A percentile compares a stretch with the other conserved stretches of the same genome.
Conservation (phyloP, 2,113 vertebrate genomes). For the Passer domesticus region DNA sequence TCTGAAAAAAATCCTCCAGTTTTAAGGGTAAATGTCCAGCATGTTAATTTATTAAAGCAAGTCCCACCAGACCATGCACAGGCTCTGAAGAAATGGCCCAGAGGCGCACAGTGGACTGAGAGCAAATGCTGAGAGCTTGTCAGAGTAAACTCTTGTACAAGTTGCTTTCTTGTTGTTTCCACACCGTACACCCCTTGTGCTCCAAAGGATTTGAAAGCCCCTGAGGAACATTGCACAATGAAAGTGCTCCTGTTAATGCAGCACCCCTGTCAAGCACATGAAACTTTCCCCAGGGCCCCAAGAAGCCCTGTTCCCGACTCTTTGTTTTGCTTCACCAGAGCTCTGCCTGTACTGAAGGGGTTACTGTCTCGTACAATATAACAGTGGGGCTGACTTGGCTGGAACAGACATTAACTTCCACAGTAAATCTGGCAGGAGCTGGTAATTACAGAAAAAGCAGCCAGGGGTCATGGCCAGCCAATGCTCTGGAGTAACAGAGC, state of each 20-base stretch:
- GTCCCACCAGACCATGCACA: not conserved
- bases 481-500: slow-evolving; percentile 72
- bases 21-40: not conserved
- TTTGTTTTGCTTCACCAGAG: slow-evolving; percentile 37
- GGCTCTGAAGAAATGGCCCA: not conserved
- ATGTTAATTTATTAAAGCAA: slow-evolving; percentile 1
- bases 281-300: not conserved
- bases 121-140: not conserved
- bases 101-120: not conserved
- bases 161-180: not conserved
- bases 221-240: not conserved
- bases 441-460: slow-evolving; percentile 75
- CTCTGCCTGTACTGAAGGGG: slow-evolving; percentile 64
- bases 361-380: slow-evolving; percentile 67
- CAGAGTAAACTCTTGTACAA: not conserved
- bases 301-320: not conserved
- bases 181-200: not conserved
- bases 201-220: not conserved
- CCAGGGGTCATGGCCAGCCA: slow-evolving; percentile 73
- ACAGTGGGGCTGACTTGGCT: slow-evolving; percentile 66
- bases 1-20: slow-evolving; percentile 2
- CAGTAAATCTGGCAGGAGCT: slow-evolving; percentile 75
- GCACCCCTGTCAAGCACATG: not conserved
- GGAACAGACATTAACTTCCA: slow-evolving; percentile 75
- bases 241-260: not conserved